A percentile compares a stretch with the other conserved stretches of the same genome.
Evolutionary conservation across 2,797 vertebrate genomes (phyloP).

Genomic region (Molossus alvarezi): DNA sequence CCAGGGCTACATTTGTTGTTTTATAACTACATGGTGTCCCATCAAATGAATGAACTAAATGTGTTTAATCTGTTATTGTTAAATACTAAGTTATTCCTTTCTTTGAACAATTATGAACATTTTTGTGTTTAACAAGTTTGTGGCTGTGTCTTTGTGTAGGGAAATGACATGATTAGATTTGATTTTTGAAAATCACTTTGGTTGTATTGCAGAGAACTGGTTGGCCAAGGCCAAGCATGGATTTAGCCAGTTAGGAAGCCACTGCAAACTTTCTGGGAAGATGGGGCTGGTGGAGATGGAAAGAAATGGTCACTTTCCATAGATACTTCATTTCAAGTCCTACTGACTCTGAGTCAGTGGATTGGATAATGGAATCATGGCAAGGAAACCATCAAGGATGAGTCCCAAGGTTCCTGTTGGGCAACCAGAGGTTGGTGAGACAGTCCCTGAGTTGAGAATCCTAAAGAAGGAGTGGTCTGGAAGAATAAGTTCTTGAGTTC

Average conservation of each 20-base stretch:
- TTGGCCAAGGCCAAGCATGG: neutral
- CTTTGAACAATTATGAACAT: conserved; percentile 48
- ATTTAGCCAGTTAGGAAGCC: neutral
- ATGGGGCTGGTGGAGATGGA: neutral
- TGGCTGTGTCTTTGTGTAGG: neutral
- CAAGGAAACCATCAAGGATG: neutral
- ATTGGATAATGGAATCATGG: neutral
- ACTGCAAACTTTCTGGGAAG: neutral
- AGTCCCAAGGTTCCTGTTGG: neutral
- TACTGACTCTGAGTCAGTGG: neutral
- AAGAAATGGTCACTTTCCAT: neutral
- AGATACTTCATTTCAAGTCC: neutral
- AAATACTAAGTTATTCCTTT: conserved; percentile 22
- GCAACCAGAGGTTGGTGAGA: neutral
- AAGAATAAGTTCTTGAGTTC: conserved; percentile 15
- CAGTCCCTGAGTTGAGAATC: neutral
- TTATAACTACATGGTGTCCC: neutral
- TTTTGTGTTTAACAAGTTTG: conserved; percentile 29
- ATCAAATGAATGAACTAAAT: neutral
- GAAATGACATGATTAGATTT: conserved; percentile 10
- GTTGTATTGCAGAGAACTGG: neutral
- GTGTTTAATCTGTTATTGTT: conserved; percentile 46
- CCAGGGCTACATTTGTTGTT: conserved; percentile 13
- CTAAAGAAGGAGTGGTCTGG: neutral
- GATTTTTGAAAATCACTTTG: neutral